Evolutionary conservation across 2,113 vertebrate species (phyloP).

Genomic region (Parus major): DNA sequence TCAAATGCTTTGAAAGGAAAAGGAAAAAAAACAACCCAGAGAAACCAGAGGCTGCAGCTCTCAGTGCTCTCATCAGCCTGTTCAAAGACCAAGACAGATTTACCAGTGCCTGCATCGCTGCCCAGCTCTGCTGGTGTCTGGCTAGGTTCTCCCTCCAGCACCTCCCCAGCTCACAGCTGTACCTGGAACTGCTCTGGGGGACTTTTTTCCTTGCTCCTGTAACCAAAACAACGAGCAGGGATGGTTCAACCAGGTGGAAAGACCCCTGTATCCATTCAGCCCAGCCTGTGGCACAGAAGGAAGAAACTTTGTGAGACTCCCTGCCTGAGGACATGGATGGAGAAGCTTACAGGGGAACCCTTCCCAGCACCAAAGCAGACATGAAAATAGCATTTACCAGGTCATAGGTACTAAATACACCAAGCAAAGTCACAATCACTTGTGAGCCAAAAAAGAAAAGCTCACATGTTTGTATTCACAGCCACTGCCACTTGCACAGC

Average conservation of each 20-base stretch:
- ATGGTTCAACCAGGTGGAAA: not conserved
- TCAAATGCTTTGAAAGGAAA: not conserved
- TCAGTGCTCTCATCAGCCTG: not conserved
- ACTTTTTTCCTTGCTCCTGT: not conserved
- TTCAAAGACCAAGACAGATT: not conserved
- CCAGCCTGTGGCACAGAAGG: accelerated
- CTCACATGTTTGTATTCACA: not conserved
- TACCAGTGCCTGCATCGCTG: accelerated
- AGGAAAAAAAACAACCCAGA: not conserved
- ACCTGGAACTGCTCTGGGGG: not conserved
- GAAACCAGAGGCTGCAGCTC: not conserved
- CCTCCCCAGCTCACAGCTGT: not conserved
- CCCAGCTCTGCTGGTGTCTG: not conserved
- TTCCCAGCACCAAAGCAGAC: not conserved
- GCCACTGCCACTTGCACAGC: not conserved
- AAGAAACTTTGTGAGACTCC: not conserved
- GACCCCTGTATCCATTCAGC: not conserved
- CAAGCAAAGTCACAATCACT: not conserved
- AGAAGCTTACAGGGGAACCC: not conserved
- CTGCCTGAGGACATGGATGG: not conserved
- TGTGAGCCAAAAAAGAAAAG: not conserved
- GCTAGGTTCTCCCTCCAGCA: not conserved
- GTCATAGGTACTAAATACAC: not conserved
- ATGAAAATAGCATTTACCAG: not conserved
- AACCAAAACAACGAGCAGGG: not conserved